Evolutionary conservation across 2,113 vertebrate genomes (phyloP).

Genomic region (Sorex araneus): DNA sequence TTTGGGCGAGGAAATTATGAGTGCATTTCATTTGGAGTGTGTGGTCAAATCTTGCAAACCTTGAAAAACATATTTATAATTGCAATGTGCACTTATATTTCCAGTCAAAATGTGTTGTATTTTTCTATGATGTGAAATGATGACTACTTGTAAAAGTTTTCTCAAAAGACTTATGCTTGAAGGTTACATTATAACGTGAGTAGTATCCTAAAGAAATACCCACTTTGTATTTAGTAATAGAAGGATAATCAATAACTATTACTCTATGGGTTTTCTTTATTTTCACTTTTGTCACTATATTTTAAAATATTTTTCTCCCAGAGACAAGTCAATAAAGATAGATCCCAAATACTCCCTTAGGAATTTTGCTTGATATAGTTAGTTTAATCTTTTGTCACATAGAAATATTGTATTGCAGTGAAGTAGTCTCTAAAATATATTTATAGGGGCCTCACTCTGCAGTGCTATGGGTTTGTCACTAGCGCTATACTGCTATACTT

Average conservation of each 20-base stretch:
- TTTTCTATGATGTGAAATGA: conserved; percentile 16
- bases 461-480: too few relatives aligned
- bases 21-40: background rate
- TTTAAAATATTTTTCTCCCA: conserved; percentile 16
- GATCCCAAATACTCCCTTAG: background rate
- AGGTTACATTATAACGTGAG: conserved; percentile 16
- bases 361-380: conserved; percentile 48
- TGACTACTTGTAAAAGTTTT: background rate
- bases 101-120: conserved; percentile 43
- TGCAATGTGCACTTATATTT: conserved; percentile 45
- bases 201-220: background rate
- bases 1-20: conserved; percentile 23
- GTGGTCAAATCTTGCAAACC: background rate
- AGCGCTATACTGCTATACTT: too few relatives aligned
- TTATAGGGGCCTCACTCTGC: too few relatives aligned
- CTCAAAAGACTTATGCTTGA: background rate
- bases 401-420: background rate
- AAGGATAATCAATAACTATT: background rate
- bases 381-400: conserved; percentile 23
- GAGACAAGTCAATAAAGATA: conserved; percentile 43
- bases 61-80: conserved; percentile 31
- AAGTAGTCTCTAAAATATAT: background rate
- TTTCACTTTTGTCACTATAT: conserved; percentile 14
- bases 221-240: background rate
- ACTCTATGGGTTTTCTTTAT: conserved; percentile 20